These are phyloP conservation scores for Drosophila biarmipes DNA, from an alignment of 1,140 invertebrate species.

Conservation along the genomic window DNA sequence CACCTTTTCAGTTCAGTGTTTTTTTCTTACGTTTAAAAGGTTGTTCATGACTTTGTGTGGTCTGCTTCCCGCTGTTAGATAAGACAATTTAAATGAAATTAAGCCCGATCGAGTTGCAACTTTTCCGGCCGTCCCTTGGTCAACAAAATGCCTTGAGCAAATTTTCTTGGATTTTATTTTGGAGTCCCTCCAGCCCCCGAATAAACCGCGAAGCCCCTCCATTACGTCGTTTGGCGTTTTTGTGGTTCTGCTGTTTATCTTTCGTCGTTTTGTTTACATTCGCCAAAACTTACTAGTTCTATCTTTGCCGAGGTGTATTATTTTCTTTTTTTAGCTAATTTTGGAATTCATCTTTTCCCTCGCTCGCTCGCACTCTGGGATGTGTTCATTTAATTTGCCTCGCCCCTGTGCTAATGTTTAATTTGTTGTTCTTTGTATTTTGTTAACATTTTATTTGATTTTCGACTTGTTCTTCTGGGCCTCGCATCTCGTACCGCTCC, in stretches of 20 bases:
- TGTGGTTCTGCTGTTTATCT: conserved; percentile 78
- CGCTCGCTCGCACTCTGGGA: background rate
- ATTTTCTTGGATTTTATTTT: conserved; percentile 50
- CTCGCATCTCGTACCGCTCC: background rate
- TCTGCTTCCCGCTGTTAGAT: background rate
- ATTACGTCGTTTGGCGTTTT: conserved; percentile 46
- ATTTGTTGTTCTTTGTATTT: conserved; percentile 81
- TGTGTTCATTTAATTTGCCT: conserved; percentile 48
- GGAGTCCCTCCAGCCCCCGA: conserved; percentile 2
- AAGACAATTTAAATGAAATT: conserved; percentile 50
- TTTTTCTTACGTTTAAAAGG: background rate
- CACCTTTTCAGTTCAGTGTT: background rate
- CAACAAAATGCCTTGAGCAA: conserved; percentile 15
- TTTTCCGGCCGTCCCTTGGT: conserved; percentile 23
- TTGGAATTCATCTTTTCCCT: conserved; percentile 21
- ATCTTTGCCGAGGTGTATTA: conserved; percentile 16
- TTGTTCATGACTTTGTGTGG: background rate
- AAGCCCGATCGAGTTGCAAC: conserved; percentile 13
- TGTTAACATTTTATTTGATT: conserved; percentile 80
- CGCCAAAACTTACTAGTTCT: conserved; percentile 47
- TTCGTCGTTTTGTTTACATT: conserved; percentile 79
- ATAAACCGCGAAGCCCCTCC: conserved; percentile 1
- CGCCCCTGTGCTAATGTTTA: conserved; percentile 51
- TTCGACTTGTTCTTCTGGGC: conserved; percentile 41
- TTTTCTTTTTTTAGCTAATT: conserved; percentile 20